Base-by-base conservation (phyloP, 2,888 invertebrate species). In the Linnaemya vulpina region DNA sequence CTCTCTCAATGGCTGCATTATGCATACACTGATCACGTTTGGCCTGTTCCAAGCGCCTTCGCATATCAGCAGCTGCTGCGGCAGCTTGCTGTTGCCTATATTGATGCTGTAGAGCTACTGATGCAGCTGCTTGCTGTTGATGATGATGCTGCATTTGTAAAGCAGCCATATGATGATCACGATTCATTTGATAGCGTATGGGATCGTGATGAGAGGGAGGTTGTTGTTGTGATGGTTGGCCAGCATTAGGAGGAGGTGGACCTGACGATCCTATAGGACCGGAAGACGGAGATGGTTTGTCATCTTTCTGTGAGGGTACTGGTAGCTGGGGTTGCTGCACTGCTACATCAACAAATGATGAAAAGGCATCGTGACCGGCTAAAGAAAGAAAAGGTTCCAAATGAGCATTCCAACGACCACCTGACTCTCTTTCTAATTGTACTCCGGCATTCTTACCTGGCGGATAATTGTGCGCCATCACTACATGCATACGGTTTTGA, bases 261-360 rank as follows among this genome's bases (percentile, higher is more conserved):
- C 74, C 83, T 9, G 82, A 63, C 10, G 85, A 60, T 22, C 63
- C 82, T 20, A 73, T 65, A 88, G 15, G 91, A 3, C 65, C 76
- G 5, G 86, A 75, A 35, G 87, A 85, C 9, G 87, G 88, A n/a
- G 88, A 67, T 11, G 88, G 87, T 67, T 92, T 92, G 22, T 92
- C 92, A 46, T 92, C 92, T 87, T 92, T 93, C 49, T 94, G 93
- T 3, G 97, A 97, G 0, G 97, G 97, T 74, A 97, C 97, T 0
- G 97, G 97, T 89, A 98, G 92, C 90, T 96, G 96, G 0, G 97
- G 97, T 89, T 98, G 98, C 88, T 97, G 96, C 1, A 96, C 97
- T n/a, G 98, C 98, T 15, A 97, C 97, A 91, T 98, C 97, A 10
- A 98, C 98, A 74, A 98, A 93, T 70, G 97, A 97, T 43, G 96